Base-by-base conservation (phyloP, 2,888 invertebrate species). In the Sarcophaga carnaria region DNA sequence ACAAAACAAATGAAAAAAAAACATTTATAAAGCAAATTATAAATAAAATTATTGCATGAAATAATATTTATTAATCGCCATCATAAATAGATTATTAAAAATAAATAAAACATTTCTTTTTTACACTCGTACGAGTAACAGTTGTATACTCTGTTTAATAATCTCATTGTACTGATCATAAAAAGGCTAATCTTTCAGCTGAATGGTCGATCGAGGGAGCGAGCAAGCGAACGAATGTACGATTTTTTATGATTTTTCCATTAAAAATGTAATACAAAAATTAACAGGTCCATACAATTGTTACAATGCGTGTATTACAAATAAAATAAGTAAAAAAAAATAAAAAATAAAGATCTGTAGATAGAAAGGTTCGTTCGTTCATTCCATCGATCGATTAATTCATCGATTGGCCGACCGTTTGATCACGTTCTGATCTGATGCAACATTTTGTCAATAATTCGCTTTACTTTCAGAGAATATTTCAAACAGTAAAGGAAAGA, bases 351-450 rank as follows among this genome's bases (percentile, higher is more conserved):
- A 59, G 27, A 17, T 59, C 66, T 77, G 67, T 59, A 66, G 17
- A 67, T 67, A 67, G 64, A 77, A 77, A 67, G 59, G 62, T 27
- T 77, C 59, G 27, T 14, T 67, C 20, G 77, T 54, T 20, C 45
- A 60, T 37, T 62, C 49, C 20, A 63, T 47, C 27, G 74, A 71
- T 75, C 64, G 60, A 37, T 37, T 37, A 37, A 37, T 37, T 37
- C 37, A 37, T 6, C 37, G 37, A 47, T 69, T 62, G 60, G 72
- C 66, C 49, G 80, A 22, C 69, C 77, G 77, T 37, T 71, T 79
- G 86, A 83, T 86, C 86, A 86, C 86, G 86, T 80, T 80, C 79
- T 72, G 79, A 86, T 83, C 86, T 71, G 83, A 83, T 86, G 82
- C 72, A 67, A 62, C 66, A 59, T 64, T 72, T 67, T 2, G 37